A percentile compares a stretch with the other conserved stretches of the same genome.
phyloP scores from a whole-genome alignment of 2,113 vertebrate genomes.

The Cyanoramphus novaezelandiae region DNA sequence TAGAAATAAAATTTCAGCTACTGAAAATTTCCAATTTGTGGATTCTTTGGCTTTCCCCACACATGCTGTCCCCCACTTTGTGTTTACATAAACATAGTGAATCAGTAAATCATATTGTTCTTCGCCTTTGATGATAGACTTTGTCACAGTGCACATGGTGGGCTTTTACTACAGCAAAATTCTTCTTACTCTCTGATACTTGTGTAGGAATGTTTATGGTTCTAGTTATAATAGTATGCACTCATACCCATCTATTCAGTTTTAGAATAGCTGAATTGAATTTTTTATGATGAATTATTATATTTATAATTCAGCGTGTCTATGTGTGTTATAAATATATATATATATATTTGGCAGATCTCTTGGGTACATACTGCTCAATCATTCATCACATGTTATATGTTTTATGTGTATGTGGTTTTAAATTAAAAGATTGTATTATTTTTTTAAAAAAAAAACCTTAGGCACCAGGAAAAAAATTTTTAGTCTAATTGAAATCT shows the following conservation, averaged over 20 bases:
- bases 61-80: fast-evolving
- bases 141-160: neutral
- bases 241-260: neutral
- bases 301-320: neutral
- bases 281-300: neutral
- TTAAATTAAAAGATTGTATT: neutral
- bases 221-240: neutral
- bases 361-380: neutral
- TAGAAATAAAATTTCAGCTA: neutral
- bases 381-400: neutral
- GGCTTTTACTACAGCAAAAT: neutral
- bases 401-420: neutral
- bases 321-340: fast-evolving
- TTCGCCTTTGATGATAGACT: neutral
- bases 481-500: neutral
- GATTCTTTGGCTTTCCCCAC: neutral
- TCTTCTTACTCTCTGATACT: neutral
- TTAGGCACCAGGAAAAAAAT: neutral
- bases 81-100: neutral
- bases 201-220: neutral
- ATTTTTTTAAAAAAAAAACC: neutral
- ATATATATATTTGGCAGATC: neutral
- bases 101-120: neutral
- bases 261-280: neutral
- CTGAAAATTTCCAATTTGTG: neutral